Conservation (phyloP, 2,797 vertebrate genomes). For the Pseudochromis fuscus region DNA sequence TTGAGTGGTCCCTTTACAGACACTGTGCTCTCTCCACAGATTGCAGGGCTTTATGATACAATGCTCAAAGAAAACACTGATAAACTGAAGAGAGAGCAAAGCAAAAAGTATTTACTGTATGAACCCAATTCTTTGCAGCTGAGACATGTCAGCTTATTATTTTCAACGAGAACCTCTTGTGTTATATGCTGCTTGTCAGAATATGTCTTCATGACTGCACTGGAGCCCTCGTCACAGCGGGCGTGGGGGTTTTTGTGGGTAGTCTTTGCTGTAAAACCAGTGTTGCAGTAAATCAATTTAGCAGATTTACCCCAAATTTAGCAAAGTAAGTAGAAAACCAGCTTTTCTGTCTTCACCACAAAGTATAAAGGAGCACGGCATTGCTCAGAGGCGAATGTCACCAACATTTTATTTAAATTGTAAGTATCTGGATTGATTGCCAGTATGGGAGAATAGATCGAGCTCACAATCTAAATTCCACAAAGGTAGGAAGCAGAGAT, state of each 20-base stretch:
- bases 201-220: background rate
- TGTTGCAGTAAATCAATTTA: constrained; percentile 5
- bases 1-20: too few relatives aligned
- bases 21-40: background rate
- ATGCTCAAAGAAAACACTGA: background rate
- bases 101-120: background rate
- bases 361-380: background rate
- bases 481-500: background rate
- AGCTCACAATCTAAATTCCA: background rate
- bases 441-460: background rate
- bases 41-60: background rate
- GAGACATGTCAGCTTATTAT: background rate
- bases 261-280: too few relatives aligned
- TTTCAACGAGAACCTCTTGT: background rate
- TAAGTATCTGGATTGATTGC: background rate
- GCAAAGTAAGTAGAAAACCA: background rate
- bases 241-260: background rate
- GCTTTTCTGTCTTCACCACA: background rate
- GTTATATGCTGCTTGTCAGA: constrained; percentile 10
- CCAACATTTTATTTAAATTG: background rate
- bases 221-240: background rate
- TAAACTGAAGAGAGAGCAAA: background rate
- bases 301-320: constrained; percentile 10
- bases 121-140: background rate
- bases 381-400: background rate